Base-by-base conservation (phyloP, 2,888 invertebrate genomes). In the Himalopsyche anomala region DNA sequence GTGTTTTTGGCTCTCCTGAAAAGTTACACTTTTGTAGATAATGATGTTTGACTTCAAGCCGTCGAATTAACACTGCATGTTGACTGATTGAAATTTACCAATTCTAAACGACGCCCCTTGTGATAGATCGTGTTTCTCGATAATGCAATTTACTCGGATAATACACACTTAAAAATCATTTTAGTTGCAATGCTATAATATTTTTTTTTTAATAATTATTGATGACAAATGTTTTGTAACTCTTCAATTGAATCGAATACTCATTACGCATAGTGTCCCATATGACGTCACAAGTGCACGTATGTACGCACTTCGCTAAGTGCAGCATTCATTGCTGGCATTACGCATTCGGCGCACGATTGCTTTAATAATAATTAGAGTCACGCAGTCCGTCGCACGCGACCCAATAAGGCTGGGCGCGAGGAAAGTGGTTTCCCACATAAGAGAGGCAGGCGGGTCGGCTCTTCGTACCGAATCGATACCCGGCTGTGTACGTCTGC, bases 401-500 rank as follows among this genome's bases (percentile, higher is more conserved):
- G 62, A 15, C 62, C 62, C 62, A 62, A 62, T 62, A 62, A 62
- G 62, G 62, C 19, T 11, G 19, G 11, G 62, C 62, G 19, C 62
- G 62, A 62, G 62, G 62, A 62, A 62, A 62, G 62, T 62, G 62
- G 62, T 62, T 62, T 62, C 62, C 62, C 62, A 28, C 62, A 62
- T 19, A 62, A 19, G 62, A 62, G n/a, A 62, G 19, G 62, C 19
- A 62, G 4, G 51, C 51, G 51, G 9, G 45, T 15, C 51, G 51
- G 51, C 51, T 15, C 51, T 51, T 15, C 51, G 15, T 4, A n/a
- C 8, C 62, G 28, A 62, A 62, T 19, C 62, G 62, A 62, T 62
- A 62, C 62, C 62, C n/a, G 56, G 56, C 8, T 11, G 56, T 17
- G 17, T 8, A 19, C 56, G 56, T 56, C n/a, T 45, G 56, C 56